These are phyloP conservation scores for Acrocera orbiculus DNA, from an alignment of 2,888 invertebrate species.

Conservation along the genomic window DNA sequence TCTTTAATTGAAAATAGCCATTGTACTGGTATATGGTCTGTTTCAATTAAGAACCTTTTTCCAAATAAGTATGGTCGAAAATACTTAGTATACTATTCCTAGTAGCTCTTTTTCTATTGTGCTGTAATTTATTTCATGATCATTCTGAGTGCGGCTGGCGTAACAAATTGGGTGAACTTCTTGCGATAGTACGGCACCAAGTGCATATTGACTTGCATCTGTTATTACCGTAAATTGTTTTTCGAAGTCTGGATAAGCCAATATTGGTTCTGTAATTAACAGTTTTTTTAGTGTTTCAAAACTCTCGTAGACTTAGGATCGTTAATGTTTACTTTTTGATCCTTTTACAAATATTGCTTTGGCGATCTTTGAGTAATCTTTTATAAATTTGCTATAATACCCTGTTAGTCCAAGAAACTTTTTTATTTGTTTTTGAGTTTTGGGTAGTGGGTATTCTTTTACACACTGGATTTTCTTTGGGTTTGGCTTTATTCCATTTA, in stretches of 20 bases:
- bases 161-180: slow-evolving; percentile 16
- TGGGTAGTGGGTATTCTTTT: slow-evolving; percentile 11
- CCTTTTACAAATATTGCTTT: slow-evolving; percentile 8
- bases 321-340: slow-evolving; percentile 4
- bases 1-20: slow-evolving; percentile 16
- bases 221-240: slow-evolving; percentile 17
- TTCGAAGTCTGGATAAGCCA: slow-evolving; percentile 9
- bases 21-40: slow-evolving; percentile 18
- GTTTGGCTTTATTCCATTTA: slow-evolving; percentile 14
- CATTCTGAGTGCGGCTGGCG: slow-evolving; percentile 15
- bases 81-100: slow-evolving; percentile 15
- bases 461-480: slow-evolving; percentile 11
- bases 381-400: slow-evolving; percentile 18
- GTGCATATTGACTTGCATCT: slow-evolving; percentile 16
- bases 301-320: slow-evolving; percentile 3
- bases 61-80: slow-evolving; percentile 19
- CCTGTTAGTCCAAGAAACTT: slow-evolving; percentile 8
- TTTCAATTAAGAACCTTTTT: slow-evolving; percentile 15
- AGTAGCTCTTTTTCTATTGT: slow-evolving; percentile 17
- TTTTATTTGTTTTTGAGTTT: slow-evolving; percentile 11
- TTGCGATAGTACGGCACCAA: slow-evolving; percentile 17
- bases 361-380: slow-evolving; percentile 17
- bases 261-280: slow-evolving; percentile 4
- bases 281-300: slow-evolving; percentile 4
- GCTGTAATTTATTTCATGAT: slow-evolving; percentile 15